phyloP scores from a whole-genome alignment of 1,140 invertebrate species.

The Cydia amplana region DNA sequence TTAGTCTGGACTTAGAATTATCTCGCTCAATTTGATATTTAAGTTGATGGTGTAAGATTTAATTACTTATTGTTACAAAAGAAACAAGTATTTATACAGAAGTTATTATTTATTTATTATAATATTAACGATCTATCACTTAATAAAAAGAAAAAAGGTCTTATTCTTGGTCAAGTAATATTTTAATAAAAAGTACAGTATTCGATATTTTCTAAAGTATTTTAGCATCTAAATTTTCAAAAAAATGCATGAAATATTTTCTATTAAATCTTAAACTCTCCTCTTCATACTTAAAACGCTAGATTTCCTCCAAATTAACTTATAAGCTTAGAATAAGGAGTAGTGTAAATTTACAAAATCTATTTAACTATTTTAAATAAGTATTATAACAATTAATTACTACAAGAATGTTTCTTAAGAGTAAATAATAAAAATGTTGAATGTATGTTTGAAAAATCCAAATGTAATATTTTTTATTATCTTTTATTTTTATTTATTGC shows the following conservation, averaged over 20 bases:
- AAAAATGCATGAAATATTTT: conserved; percentile 2
- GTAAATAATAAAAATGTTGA: neutral
- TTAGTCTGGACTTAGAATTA: neutral
- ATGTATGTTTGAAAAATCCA: neutral
- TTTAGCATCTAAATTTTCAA: neutral
- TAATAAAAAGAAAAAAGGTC: neutral
- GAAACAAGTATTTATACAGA: neutral
- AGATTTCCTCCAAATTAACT: neutral
- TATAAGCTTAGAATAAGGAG: neutral
- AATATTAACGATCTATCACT: neutral
- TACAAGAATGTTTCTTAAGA: neutral
- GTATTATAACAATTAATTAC: neutral
- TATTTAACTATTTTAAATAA: neutral
- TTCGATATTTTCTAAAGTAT: neutral
- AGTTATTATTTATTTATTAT: neutral
- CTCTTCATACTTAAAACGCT: neutral
- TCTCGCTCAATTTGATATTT: neutral
- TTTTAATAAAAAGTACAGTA: neutral
- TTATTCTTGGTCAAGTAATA: neutral
- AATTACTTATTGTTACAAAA: neutral
- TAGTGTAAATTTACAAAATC: neutral
- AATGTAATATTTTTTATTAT: no score
- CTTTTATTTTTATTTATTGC: no score
- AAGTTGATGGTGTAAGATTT: neutral
- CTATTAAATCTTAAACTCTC: neutral